phyloP scores from a whole-genome alignment of 2,888 invertebrate species.

The Mechanitis mazaeus region DNA sequence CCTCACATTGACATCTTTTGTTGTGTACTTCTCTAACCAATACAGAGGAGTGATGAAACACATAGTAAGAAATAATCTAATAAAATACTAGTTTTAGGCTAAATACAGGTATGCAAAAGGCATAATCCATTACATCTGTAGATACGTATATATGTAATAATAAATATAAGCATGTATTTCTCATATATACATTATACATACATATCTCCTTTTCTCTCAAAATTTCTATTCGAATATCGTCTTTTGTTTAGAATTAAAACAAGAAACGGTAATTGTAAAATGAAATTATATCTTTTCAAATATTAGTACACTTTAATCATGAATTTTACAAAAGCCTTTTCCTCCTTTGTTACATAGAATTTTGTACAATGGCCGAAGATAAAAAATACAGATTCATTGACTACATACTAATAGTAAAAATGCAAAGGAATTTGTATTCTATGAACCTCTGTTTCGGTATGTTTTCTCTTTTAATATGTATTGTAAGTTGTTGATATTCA shows the following conservation, averaged over 20 bases:
- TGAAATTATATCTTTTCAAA: background rate
- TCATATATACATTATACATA: no score
- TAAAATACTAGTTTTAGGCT: background rate
- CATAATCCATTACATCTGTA: no score
- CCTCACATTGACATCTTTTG: conserved; percentile 6
- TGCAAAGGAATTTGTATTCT: background rate
- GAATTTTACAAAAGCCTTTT: conserved; percentile 2
- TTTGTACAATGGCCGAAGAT: conserved; percentile 9
- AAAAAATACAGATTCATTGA: conserved; percentile 24
- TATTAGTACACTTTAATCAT: conserved; percentile 5
- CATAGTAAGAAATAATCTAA: background rate
- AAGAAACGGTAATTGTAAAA: background rate
- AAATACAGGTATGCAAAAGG: background rate
- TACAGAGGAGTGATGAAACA: conserved; percentile 1
- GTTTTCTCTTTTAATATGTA: background rate
- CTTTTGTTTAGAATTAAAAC: background rate
- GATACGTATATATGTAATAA: no score
- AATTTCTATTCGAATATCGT: no score
- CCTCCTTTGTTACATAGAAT: conserved; percentile 5
- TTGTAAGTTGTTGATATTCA: conserved; percentile 20
- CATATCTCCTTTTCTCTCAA: no score
- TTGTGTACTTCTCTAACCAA: conserved; percentile 1
- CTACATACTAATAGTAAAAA: conserved; percentile 12
- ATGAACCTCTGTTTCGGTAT: background rate
- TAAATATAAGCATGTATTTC: no score